These are phyloP conservation scores for Mechanitis messenoides DNA, from an alignment of 2,888 invertebrate species.

Conservation along the genomic window DNA sequence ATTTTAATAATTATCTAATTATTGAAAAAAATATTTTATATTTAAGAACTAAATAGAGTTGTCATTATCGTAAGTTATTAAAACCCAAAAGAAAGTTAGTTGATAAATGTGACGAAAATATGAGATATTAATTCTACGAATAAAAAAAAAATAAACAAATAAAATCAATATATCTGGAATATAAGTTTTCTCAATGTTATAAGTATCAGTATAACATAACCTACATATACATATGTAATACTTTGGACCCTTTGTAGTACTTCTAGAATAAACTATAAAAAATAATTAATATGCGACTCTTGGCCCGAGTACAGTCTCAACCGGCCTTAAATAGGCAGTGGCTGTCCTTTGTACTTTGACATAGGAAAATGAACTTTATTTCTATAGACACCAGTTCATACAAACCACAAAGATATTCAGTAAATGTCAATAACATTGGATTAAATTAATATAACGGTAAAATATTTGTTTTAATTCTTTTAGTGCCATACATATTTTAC, in stretches of 20 bases:
- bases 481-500: neutral
- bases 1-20: too few relatives aligned
- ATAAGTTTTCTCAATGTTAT: too few relatives aligned
- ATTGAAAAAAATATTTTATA: too few relatives aligned
- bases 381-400: constrained; percentile 33
- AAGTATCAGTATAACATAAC: too few relatives aligned
- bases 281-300: constrained; percentile 29
- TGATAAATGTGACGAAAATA: too few relatives aligned
- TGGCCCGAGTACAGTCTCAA: constrained; percentile 23
- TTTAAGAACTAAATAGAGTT: too few relatives aligned
- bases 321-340: constrained; percentile 22
- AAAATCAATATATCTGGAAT: too few relatives aligned
- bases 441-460: constrained; percentile 21
- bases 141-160: too few relatives aligned
- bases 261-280: constrained; percentile 13
- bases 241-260: constrained; percentile 12
- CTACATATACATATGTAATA: neutral
- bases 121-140: too few relatives aligned
- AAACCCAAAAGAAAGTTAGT: too few relatives aligned
- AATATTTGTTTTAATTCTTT: neutral
- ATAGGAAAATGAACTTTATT: constrained; percentile 38
- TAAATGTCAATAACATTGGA: constrained; percentile 31
- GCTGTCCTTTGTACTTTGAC: constrained; percentile 7
- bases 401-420: constrained; percentile 25
- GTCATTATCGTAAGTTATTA: too few relatives aligned